phyloP scores from a whole-genome alignment of 23 tunicate genomes.

The Aplidium turbinatum region DNA sequence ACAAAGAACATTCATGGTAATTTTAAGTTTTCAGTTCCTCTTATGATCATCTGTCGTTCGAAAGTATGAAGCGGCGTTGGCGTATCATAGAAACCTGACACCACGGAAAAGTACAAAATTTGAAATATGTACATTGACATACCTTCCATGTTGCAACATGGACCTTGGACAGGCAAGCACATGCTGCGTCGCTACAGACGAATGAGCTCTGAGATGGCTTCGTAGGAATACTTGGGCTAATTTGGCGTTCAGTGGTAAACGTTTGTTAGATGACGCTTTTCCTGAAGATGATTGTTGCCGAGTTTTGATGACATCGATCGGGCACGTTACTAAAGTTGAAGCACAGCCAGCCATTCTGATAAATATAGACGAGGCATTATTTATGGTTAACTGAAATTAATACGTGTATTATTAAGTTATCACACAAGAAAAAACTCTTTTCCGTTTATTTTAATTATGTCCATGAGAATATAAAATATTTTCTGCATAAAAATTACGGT shows the following conservation, averaged over 20 bases:
- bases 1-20: too few species aligned
- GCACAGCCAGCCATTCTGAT: conserved; percentile 72
- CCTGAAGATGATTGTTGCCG: conserved; percentile 76
- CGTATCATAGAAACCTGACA: too few species aligned
- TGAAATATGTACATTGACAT: not conserved
- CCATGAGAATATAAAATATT: too few species aligned
- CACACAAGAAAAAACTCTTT: too few species aligned
- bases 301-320: conserved; percentile 84
- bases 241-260: not conserved
- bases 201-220: conserved; percentile 27
- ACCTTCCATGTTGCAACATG: conserved; percentile 66
- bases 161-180: not conserved
- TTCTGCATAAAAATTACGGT: too few species aligned
- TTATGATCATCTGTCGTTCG: too few species aligned
- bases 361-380: not conserved
- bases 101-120: too few species aligned
- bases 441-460: too few species aligned
- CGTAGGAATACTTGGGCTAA: not conserved
- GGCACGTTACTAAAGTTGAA: conserved; percentile 75
- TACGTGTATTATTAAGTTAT: too few species aligned
- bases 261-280: conserved; percentile 6
- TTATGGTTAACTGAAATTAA: too few species aligned
- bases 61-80: too few species aligned
- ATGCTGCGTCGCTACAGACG: conserved; percentile 19
- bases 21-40: too few species aligned